Percentiles rank a stretch among this genome's conserved stretches.
phyloP scores from a whole-genome alignment of 2,888 invertebrate genomes.

The Drosophila borealis region DNA sequence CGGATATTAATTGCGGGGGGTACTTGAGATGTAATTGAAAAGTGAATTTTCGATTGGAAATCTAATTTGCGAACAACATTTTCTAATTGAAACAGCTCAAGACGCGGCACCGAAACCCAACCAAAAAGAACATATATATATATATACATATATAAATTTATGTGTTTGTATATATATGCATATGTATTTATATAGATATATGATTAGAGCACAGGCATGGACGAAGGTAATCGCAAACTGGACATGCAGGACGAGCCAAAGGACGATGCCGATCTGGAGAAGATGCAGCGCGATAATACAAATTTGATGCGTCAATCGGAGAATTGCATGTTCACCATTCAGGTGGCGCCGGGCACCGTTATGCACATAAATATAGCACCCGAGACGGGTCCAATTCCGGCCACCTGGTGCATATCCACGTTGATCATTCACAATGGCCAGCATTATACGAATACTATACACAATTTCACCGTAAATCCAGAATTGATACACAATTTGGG shows the following conservation, averaged over 20 bases:
- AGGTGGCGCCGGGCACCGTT: conserved; percentile 7
- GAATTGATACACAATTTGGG: conserved; percentile 2
- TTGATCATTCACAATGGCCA: conserved; percentile 28
- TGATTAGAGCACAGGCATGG: conserved; percentile 3
- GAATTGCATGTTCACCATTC: conserved; percentile 3
- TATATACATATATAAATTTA: neutral
- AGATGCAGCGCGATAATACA: neutral
- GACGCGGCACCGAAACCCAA: neutral
- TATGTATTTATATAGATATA: neutral
- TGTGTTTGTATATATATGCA: neutral
- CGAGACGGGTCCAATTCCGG: neutral
- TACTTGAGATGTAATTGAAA: conserved; percentile 27
- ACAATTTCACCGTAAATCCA: conserved; percentile 1
- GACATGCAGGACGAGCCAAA: neutral
- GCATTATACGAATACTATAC: conserved; percentile 15
- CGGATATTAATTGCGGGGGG: conserved; percentile 32
- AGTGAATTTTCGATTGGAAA: neutral
- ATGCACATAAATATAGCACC: conserved; percentile 18
- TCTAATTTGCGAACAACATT: neutral
- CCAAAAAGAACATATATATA: neutral
- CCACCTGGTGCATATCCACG: conserved; percentile 33
- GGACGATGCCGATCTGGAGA: conserved; percentile 3
- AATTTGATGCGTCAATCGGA: neutral
- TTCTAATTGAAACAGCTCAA: neutral
- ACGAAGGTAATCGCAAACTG: neutral